These are phyloP conservation scores for Sepiola atlantica DNA, from an alignment of 2,888 invertebrate species.

Conservation along the genomic window DNA sequence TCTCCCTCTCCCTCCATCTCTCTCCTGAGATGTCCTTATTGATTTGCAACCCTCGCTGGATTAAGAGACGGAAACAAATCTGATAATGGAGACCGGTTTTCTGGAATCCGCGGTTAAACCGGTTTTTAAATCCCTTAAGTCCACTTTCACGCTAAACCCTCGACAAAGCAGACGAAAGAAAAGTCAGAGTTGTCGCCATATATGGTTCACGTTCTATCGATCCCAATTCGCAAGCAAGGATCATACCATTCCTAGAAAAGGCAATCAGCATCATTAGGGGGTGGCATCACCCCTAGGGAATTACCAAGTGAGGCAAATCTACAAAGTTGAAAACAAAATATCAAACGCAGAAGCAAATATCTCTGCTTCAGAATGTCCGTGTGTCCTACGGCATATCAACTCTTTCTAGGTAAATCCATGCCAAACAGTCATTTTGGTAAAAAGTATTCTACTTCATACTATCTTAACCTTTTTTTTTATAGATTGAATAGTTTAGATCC, in stretches of 20 bases:
- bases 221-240: not conserved
- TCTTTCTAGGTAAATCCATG: too few species aligned
- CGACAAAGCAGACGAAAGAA: not conserved
- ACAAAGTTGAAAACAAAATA: too few species aligned
- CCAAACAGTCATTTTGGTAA: too few species aligned
- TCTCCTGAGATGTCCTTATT: not conserved
- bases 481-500: too few species aligned
- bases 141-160: not conserved
- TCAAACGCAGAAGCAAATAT: too few species aligned
- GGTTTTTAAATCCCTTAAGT: not conserved
- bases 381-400: too few species aligned
- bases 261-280: not conserved
- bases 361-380: too few species aligned
- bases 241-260: not conserved
- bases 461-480: too few species aligned
- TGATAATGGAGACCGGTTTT: slow-evolving; percentile 45
- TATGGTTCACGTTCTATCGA: not conserved
- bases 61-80: slow-evolving; percentile 35
- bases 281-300: too few species aligned
- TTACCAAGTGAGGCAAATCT: too few species aligned
- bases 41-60: slow-evolving; percentile 23
- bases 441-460: too few species aligned
- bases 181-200: not conserved
- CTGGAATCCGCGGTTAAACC: not conserved
- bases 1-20: not conserved